These are phyloP conservation scores for Spilogale gracilis DNA, from an alignment of 2,113 vertebrate species.

Conservation along the genomic window DNA sequence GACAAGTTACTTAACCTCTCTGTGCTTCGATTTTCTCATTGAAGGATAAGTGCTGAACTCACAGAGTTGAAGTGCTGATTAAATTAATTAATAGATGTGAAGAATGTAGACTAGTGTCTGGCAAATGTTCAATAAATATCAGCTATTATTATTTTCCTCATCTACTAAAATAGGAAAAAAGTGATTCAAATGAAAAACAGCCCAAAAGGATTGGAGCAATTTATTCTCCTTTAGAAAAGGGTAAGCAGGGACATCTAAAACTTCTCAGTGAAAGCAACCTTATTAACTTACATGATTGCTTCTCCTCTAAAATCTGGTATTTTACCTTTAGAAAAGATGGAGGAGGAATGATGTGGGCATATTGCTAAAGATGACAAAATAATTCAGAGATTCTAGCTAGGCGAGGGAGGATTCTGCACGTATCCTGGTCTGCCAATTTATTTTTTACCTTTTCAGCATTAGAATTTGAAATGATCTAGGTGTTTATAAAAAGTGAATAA, in stretches of 20 bases:
- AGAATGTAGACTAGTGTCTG: not conserved
- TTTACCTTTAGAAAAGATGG: conserved; percentile 19
- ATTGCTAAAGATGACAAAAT: conserved; percentile 39
- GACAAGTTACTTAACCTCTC: not conserved
- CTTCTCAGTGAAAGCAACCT: conserved; percentile 16
- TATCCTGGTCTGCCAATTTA: not conserved
- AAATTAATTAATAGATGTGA: not conserved
- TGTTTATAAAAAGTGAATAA: conserved; percentile 29
- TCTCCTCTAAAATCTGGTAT: not conserved
- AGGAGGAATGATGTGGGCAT: not conserved
- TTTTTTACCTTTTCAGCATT: not conserved
- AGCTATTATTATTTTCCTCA: conserved; percentile 43
- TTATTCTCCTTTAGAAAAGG: conserved; percentile 31
- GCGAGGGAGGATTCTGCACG: not conserved
- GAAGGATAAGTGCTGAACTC: not conserved
- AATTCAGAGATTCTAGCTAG: not conserved
- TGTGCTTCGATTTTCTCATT: conserved; percentile 1
- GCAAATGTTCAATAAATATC: not conserved
- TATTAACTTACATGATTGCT: conserved; percentile 42
- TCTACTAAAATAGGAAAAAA: not conserved
- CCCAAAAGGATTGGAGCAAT: not conserved
- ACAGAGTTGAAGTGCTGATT: not conserved
- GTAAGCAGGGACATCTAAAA: not conserved
- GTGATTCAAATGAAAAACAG: not conserved
- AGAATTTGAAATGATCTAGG: conserved; percentile 46